Conservation (phyloP, 2,113 vertebrate species). For the Daubentonia madagascariensis region DNA sequence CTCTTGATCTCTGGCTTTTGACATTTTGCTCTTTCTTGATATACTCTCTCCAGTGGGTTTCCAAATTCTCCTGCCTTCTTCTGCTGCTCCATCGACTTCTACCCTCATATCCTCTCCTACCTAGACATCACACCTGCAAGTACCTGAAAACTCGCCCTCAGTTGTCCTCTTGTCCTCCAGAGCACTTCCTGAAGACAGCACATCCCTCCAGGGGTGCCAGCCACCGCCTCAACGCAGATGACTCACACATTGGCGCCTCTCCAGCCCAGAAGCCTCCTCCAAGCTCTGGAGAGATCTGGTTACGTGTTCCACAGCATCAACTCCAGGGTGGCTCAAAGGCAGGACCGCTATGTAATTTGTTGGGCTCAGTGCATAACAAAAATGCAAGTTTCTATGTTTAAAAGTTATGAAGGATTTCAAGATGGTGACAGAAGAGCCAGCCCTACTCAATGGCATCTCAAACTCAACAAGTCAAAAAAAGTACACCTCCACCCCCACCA, state of each 20-base stretch:
- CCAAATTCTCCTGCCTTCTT: not conserved
- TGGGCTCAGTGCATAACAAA: not conserved
- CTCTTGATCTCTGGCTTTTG: not conserved
- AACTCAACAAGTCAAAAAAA: not conserved
- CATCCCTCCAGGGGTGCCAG: no score
- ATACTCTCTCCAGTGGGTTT: not conserved
- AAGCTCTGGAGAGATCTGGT: rapidly evolving
- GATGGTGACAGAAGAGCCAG: not conserved
- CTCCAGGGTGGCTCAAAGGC: not conserved
- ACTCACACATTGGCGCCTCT: rapidly evolving
- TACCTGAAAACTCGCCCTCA: not conserved
- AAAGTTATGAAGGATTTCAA: not conserved
- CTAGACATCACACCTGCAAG: not conserved
- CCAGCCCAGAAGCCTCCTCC: not conserved
- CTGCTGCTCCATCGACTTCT: not conserved
- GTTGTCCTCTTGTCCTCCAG: not conserved
- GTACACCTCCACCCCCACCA: rapidly evolving
- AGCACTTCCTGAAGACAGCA: not conserved
- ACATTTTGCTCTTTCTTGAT: not conserved
- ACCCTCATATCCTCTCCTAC: not conserved
- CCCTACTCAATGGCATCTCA: not conserved
- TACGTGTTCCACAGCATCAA: not conserved
- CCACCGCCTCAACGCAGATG: not conserved
- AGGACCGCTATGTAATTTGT: not conserved
- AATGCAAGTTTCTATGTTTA: not conserved